These are phyloP conservation scores for Drosophila chauvacae DNA, from an alignment of 1,140 invertebrate genomes.

Conservation along the genomic window DNA sequence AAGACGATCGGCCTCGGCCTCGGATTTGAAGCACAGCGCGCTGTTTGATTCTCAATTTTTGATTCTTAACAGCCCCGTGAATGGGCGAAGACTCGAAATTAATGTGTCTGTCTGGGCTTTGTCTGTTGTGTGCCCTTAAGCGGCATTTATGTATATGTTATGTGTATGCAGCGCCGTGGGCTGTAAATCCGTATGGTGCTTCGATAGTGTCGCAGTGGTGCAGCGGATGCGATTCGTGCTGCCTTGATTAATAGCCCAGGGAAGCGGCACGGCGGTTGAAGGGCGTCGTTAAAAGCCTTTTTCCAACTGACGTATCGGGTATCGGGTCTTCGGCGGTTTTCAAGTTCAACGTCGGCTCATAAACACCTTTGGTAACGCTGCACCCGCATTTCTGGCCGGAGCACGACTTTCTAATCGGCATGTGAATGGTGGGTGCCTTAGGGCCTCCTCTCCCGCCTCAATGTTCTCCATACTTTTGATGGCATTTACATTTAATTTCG, in stretches of 20 bases:
- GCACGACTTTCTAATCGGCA: constrained; percentile 73
- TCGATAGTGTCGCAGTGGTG: constrained; percentile 36
- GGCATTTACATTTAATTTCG: constrained; percentile 76
- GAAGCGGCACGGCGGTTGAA: constrained; percentile 23
- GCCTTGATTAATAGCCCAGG: constrained; percentile 62
- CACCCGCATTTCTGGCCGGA: constrained; percentile 53
- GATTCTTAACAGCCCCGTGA: constrained; percentile 42
- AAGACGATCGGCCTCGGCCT: constrained; percentile 34
- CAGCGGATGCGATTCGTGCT: constrained; percentile 46
- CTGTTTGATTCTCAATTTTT: constrained; percentile 49
- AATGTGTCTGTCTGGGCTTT: constrained; percentile 61
- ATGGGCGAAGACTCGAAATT: constrained; percentile 61
- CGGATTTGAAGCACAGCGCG: constrained; percentile 58
- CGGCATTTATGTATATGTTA: constrained; percentile 28
- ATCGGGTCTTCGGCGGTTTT: constrained; percentile 30
- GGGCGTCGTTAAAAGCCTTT: constrained; percentile 38
- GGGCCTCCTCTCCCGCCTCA: constrained; percentile 45
- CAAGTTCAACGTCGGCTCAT: constrained; percentile 60
- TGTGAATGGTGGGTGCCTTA: constrained; percentile 7
- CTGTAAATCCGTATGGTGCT: constrained; percentile 32
- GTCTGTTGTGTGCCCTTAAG: constrained; percentile 39
- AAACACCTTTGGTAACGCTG: constrained; percentile 63
- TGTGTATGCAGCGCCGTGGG: constrained; percentile 14
- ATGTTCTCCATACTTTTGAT: constrained; percentile 58
- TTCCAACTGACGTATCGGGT: constrained; percentile 27